Percentiles rank a stretch among this genome's conserved stretches.
Evolutionary conservation across 2,888 invertebrate genomes (phyloP).

Genomic region (Drosophila histrio): DNA sequence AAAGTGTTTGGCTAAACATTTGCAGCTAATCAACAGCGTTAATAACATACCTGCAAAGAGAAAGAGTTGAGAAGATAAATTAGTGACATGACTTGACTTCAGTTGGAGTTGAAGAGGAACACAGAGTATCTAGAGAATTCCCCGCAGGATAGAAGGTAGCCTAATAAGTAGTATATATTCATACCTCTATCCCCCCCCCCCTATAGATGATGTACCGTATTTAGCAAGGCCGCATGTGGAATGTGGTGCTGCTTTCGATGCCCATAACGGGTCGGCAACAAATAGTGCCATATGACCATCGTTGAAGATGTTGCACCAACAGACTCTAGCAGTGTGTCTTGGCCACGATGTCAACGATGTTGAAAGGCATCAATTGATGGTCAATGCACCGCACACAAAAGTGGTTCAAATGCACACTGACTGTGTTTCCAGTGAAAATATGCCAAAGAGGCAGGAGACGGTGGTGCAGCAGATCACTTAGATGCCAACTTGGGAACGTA

Average conservation of each 20-base stretch:
- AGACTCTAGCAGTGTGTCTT: constrained; percentile 1
- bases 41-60: constrained; percentile 44
- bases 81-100: constrained; percentile 21
- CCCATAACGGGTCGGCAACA: constrained; percentile 24
- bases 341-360: constrained; percentile 61
- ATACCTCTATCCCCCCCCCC: constrained; percentile 17
- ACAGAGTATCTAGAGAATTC: constrained; percentile 32
- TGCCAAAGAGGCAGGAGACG: constrained; percentile 47
- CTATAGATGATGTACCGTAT: constrained; percentile 35
- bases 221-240: constrained; percentile 65
- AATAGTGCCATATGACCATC: constrained; percentile 46
- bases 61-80: constrained; percentile 26
- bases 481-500: constrained; percentile 33
- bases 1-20: constrained; percentile 22
- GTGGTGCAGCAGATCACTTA: constrained; percentile 36
- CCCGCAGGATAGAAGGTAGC: constrained; percentile 3
- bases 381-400: constrained; percentile 62
- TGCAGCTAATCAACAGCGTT: constrained; percentile 26
- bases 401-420: constrained; percentile 55
- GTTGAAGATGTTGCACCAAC: constrained; percentile 16
- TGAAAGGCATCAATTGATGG: constrained; percentile 68
- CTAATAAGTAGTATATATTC: too few species aligned
- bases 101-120: not conserved
- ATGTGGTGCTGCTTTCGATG: constrained; percentile 56
- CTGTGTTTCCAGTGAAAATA: constrained; percentile 66